These are phyloP conservation scores for Tiliacea citrago DNA, from an alignment of 2,888 invertebrate species.

Conservation along the genomic window DNA sequence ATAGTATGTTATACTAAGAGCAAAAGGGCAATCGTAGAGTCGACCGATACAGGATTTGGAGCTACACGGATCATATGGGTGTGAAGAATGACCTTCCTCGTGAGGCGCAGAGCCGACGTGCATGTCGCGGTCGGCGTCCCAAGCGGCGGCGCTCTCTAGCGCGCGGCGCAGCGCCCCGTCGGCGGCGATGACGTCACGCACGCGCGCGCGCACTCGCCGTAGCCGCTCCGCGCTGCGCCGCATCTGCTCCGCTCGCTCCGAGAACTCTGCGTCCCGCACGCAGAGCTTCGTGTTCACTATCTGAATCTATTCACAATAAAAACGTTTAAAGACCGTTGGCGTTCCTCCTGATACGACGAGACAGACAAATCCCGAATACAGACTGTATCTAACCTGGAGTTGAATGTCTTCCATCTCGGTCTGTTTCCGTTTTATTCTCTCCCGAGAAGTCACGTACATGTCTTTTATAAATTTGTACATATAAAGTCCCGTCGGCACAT, in stretches of 20 bases:
- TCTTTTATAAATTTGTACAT: constrained; percentile 78
- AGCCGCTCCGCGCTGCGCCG: constrained; percentile 76
- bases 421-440: constrained; percentile 77
- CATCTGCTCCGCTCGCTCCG: constrained; percentile 76
- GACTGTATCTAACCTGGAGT: constrained; percentile 77
- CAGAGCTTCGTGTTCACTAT: constrained; percentile 83
- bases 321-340: not conserved
- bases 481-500: constrained; percentile 80
- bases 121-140: constrained; percentile 66
- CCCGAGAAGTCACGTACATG: constrained; percentile 75
- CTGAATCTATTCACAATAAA: constrained; percentile 74
- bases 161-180: constrained; percentile 74
- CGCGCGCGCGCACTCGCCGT: constrained; percentile 75
- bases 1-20: constrained; percentile 18
- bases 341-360: not conserved
- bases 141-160: constrained; percentile 65
- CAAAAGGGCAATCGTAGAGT: not conserved
- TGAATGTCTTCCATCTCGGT: constrained; percentile 82
- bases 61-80: constrained; percentile 1
- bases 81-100: constrained; percentile 71
- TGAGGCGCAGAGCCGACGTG: constrained; percentile 65
- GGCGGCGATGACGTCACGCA: constrained; percentile 76
- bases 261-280: constrained; percentile 79
- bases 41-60: not conserved
- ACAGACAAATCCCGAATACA: not conserved